phyloP scores from a whole-genome alignment of 2,797 vertebrate species.

The Pyrrhura leucotis region DNA sequence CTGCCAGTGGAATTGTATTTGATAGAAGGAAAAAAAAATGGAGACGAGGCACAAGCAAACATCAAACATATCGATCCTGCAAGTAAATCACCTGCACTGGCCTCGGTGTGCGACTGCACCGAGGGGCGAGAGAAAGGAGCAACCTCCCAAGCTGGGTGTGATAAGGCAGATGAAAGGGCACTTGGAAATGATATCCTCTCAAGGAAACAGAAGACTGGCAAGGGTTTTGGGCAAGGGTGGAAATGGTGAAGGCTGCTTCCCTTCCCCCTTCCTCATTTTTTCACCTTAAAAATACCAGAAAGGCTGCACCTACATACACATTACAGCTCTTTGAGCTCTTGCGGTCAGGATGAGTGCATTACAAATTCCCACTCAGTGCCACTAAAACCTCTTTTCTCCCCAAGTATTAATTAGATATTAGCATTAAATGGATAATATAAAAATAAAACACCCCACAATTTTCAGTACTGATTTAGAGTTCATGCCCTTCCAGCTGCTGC shows the following conservation, averaged over 20 bases:
- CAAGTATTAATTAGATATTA: slow-evolving; percentile 49
- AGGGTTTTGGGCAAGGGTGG: background rate
- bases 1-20: slow-evolving; percentile 28
- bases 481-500: background rate
- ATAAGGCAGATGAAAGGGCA: slow-evolving; percentile 40
- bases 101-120: background rate
- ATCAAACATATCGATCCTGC: slow-evolving; percentile 64
- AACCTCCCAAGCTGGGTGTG: background rate
- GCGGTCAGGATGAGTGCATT: background rate
- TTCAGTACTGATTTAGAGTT: slow-evolving; percentile 33
- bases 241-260: background rate
- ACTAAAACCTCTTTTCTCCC: slow-evolving; percentile 30
- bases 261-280: background rate
- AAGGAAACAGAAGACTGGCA: background rate
- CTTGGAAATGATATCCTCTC: slow-evolving; percentile 16
- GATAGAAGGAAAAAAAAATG: slow-evolving; percentile 42
- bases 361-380: slow-evolving; percentile 3
- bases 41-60: slow-evolving; percentile 60
- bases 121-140: background rate
- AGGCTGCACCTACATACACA: background rate
- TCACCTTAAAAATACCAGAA: slow-evolving; percentile 20
- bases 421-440: background rate
- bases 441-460: background rate
- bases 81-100: slow-evolving; percentile 61
- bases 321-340: background rate